Evolutionary conservation across 1,140 invertebrate genomes (phyloP).

Genomic region (Papilio xuthus): DNA sequence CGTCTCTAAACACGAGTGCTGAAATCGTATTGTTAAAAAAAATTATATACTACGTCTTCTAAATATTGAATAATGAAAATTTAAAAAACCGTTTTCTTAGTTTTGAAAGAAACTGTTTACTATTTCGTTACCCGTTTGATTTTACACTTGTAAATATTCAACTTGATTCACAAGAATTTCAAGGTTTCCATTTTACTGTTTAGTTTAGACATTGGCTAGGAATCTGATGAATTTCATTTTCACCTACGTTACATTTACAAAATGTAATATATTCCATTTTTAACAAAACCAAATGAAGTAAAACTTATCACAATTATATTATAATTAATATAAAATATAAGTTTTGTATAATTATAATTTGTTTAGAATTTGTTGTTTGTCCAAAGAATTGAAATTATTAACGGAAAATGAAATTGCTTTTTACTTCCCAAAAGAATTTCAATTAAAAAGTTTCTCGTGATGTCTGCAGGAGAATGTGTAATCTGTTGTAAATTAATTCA

Average conservation of each 20-base stretch:
- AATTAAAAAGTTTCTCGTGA: constrained; percentile 72
- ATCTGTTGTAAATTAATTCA: constrained; percentile 74
- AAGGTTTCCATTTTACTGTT: not conserved
- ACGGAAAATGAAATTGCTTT: constrained; percentile 59
- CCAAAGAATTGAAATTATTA: constrained; percentile 66
- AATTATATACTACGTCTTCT: not conserved
- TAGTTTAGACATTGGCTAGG: not conserved
- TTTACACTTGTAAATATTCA: not conserved
- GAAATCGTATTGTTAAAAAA: constrained; percentile 8
- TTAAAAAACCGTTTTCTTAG: not conserved
- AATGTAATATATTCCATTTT: not conserved
- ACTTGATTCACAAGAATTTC: not conserved
- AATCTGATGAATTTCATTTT: too few species aligned
- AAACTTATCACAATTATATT: not conserved
- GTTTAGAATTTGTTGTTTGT: constrained; percentile 31
- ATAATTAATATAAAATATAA: not conserved
- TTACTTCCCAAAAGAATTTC: constrained; percentile 61
- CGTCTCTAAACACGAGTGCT: not conserved
- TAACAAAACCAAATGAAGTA: not conserved
- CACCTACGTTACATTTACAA: not conserved
- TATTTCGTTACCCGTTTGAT: not conserved
- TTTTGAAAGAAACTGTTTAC: not conserved
- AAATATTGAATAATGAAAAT: constrained; percentile 3
- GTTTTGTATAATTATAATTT: not conserved
- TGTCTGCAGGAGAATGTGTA: constrained; percentile 68